Percentiles rank a stretch among this genome's conserved stretches.
Evolutionary conservation across 2,888 invertebrate species (phyloP).

Genomic region (Ectropis crepuscularia): DNA sequence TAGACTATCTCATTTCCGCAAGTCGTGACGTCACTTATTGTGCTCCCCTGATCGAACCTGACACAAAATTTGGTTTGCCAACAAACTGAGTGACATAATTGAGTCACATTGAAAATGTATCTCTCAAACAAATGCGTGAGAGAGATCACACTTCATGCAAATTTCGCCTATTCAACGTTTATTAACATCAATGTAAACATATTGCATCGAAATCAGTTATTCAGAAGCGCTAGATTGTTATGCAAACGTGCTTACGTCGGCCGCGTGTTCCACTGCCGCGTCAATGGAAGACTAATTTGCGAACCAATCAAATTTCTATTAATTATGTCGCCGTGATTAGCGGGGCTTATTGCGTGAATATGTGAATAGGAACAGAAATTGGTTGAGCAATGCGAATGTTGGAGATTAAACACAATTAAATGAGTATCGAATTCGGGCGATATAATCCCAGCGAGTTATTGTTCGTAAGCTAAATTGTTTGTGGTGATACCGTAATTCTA

Average conservation of each 20-base stretch:
- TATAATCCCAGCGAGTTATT: background rate
- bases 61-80: too few relatives aligned
- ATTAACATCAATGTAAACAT: slow-evolving; percentile 11
- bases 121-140: too few relatives aligned
- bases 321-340: slow-evolving; percentile 64
- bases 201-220: slow-evolving; percentile 55
- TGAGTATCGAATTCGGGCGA: slow-evolving; percentile 1
- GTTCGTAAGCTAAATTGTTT: background rate
- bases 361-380: slow-evolving; percentile 43
- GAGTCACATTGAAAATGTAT: too few relatives aligned
- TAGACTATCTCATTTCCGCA: too few relatives aligned
- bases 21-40: too few relatives aligned
- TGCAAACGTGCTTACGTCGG: slow-evolving; percentile 71
- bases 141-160: background rate
- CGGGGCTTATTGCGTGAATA: slow-evolving; percentile 45
- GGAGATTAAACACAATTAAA: slow-evolving; percentile 21
- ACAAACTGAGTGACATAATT: too few relatives aligned
- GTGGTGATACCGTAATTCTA: background rate
- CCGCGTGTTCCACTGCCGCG: slow-evolving; percentile 63
- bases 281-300: slow-evolving; percentile 76
- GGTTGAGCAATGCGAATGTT: slow-evolving; percentile 35
- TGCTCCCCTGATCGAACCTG: background rate
- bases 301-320: slow-evolving; percentile 74
- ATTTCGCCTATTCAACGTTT: slow-evolving; percentile 3
- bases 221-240: slow-evolving; percentile 66